phyloP scores from a whole-genome alignment of 2,797 vertebrate genomes.

The Pogonophryne albipinna region DNA sequence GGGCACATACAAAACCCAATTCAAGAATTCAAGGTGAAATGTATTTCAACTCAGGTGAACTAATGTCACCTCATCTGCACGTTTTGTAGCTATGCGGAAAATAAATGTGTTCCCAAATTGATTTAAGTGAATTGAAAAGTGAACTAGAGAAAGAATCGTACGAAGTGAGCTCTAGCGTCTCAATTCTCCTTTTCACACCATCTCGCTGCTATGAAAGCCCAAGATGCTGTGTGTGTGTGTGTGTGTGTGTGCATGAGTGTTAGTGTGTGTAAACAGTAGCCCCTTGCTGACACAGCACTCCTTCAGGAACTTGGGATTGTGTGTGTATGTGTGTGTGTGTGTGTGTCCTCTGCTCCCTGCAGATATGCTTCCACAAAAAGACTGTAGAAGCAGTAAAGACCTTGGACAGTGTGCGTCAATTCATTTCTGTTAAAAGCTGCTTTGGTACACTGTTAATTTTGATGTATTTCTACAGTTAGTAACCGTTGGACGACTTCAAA shows the following conservation, averaged over 20 bases:
- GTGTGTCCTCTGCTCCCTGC: slow-evolving; percentile 59
- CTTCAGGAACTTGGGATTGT: slow-evolving; percentile 68
- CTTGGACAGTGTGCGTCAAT: slow-evolving; percentile 13
- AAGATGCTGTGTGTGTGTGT: slow-evolving; percentile 43
- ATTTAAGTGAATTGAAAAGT: slow-evolving; percentile 28
- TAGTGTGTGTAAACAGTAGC: slow-evolving; percentile 48
- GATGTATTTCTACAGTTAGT: slow-evolving; percentile 21
- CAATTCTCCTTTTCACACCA: slow-evolving; percentile 26
- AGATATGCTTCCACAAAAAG: slow-evolving; percentile 68
- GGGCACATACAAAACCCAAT: background rate
- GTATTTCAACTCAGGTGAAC: background rate
- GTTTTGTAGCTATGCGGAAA: slow-evolving; percentile 11
- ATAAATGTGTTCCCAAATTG: slow-evolving; percentile 6
- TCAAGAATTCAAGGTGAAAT: background rate
- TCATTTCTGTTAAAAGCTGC: slow-evolving; percentile 14
- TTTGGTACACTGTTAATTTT: slow-evolving; percentile 8
- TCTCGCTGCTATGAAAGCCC: slow-evolving; percentile 24
- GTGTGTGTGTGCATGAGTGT: slow-evolving; percentile 36
- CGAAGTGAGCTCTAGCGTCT: slow-evolving; percentile 24
- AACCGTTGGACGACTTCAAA: slow-evolving; percentile 5
- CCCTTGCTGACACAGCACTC: slow-evolving; percentile 66
- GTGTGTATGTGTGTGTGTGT: slow-evolving; percentile 40
- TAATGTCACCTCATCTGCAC: slow-evolving; percentile 8
- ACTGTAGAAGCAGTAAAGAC: slow-evolving; percentile 46
- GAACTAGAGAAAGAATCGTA: slow-evolving; percentile 15